Percentiles rank a stretch among this genome's conserved stretches.
Evolutionary conservation across 2,113 vertebrate species (phyloP).

Genomic region (Herpailurus yagouaroundi): DNA sequence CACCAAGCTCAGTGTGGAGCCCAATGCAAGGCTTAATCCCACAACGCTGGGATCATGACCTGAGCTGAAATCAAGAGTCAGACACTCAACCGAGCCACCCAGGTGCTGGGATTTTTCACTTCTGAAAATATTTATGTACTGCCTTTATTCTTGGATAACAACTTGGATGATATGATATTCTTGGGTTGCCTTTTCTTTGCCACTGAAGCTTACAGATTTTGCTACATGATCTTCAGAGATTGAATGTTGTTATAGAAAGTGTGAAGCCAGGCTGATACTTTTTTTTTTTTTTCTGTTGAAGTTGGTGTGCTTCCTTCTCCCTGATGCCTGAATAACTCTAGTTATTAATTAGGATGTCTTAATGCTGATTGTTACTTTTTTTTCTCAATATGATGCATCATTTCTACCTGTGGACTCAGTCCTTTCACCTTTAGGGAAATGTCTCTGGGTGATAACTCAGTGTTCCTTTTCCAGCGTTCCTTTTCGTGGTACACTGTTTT

Average conservation of each 20-base stretch:
- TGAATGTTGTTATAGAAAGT: neutral
- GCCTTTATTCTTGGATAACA: slow-evolving; percentile 15
- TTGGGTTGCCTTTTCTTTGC: neutral
- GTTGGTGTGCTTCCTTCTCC: neutral
- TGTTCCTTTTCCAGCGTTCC: neutral
- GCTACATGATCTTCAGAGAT: neutral
- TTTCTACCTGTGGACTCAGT: neutral
- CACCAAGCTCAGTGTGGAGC: no score
- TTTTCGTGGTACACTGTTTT: neutral
- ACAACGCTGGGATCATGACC: no score
- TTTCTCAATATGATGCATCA: neutral
- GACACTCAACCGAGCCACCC: no score
- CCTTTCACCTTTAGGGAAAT: neutral
- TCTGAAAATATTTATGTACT: slow-evolving; percentile 32
- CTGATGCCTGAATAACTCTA: neutral
- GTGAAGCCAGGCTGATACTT: neutral
- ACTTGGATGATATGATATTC: neutral
- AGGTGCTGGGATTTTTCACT: neutral
- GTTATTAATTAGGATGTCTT: neutral
- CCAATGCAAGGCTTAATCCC: no score
- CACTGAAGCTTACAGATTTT: neutral
- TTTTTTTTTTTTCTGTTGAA: neutral
- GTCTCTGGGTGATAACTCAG: neutral
- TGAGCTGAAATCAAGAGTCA: no score
- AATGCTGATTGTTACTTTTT: neutral